phyloP scores from a whole-genome alignment of 2,797 vertebrate species.

The Peromyscus eremicus region DNA sequence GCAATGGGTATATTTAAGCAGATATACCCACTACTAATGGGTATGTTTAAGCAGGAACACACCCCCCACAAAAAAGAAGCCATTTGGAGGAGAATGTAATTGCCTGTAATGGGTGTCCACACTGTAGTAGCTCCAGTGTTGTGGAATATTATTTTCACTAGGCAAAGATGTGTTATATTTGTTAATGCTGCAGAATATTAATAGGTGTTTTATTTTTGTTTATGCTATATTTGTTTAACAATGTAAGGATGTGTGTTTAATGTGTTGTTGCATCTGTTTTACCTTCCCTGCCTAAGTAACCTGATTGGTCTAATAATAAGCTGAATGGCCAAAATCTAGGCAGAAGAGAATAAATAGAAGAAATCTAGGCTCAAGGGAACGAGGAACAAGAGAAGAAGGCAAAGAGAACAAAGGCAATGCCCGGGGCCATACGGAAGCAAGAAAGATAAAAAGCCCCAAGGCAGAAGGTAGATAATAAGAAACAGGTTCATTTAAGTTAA shows the following conservation, averaged over 20 bases:
- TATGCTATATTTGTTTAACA: background rate
- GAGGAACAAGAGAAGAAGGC: background rate
- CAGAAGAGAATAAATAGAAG: background rate
- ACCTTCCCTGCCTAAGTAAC: background rate
- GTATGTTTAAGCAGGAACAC: conserved; percentile 1
- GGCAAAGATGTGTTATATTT: background rate
- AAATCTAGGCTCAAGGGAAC: background rate
- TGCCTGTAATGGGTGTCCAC: background rate
- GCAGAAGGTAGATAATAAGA: background rate
- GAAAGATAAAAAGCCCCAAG: background rate
- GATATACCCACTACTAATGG: background rate
- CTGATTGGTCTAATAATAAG: background rate
- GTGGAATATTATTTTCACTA: background rate
- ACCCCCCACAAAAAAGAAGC: background rate
- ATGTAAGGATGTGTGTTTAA: background rate
- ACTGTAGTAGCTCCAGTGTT: conserved; percentile 28
- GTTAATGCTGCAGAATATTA: background rate
- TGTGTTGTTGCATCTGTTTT: background rate
- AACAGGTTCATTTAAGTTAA: background rate
- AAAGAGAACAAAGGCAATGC: background rate
- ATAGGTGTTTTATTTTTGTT: background rate
- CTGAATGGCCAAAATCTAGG: background rate
- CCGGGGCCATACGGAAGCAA: background rate
- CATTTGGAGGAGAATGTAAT: conserved; percentile 7
- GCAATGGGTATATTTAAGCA: conserved; percentile 16